Evolutionary conservation across 2,113 vertebrate genomes (phyloP), one percentile per base, ranked within the genome.

Genomic region (Amblyornis subalaris): DNA sequence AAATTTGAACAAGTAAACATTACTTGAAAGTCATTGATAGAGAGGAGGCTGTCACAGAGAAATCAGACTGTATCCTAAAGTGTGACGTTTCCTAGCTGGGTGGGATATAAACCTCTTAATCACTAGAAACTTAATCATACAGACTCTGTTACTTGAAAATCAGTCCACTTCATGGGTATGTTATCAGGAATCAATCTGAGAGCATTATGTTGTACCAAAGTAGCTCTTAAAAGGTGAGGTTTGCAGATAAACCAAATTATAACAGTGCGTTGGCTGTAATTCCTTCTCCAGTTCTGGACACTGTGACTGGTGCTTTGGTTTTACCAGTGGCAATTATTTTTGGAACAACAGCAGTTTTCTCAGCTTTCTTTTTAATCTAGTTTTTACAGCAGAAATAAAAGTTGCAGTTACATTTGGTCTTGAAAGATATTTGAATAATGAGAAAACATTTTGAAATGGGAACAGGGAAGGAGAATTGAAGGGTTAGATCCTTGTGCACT

Each of bases 251-350:
- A 94, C 85, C 21, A 81, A 64, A 45, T 36, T 75, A 25, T 89
- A 94, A 93, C 67, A 42, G 10, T 15, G 7, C 15, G 16, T 69
- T 96, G 94, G 77, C 48, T 92, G 94, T 66, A 93, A 97, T 94
- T 95, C 92, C 93, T 97, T 97, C 96, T 97, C 96, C 96, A 94
- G 82, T 94, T 97, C 97, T 97, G 85, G 96, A 94, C 62, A 96
- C 64, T 60, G 93, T 89, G 71, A 97, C 75, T 87, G 47, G 53
- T 79, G 93, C 69, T 91, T 85, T 95, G 64, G 57, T 48, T 96
- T 94, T 96, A 89, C 80, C 91, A 89, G 67, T 88, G 50, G 70
- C 89, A 93, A 67, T 38, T 85, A 86, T 61, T 95, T 95, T 61
- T 51, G 83, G 62, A 89, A 83, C 76, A 80, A 92, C 24, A 78